Conservation (phyloP, 1,140 invertebrate genomes). For the Vanessa atalanta region DNA sequence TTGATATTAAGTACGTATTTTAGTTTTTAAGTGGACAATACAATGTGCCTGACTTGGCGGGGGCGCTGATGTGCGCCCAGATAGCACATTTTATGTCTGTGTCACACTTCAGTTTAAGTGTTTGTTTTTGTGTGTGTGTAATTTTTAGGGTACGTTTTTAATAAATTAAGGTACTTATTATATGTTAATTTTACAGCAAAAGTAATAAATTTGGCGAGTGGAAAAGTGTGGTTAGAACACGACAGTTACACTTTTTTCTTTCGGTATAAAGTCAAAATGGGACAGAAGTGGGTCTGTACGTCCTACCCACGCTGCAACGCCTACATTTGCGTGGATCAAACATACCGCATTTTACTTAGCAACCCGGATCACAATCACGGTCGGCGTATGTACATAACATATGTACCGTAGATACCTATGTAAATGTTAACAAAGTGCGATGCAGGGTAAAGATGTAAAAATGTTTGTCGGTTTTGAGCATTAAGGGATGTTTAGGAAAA, state of each 20-base stretch:
- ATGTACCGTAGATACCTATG: slow-evolving; percentile 10
- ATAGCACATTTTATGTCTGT: too few relatives aligned
- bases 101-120: too few relatives aligned
- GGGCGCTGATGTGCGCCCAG: too few relatives aligned
- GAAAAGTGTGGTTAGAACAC: slow-evolving; percentile 48
- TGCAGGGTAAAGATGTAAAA: too few relatives aligned
- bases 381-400: slow-evolving; percentile 18
- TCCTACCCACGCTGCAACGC: slow-evolving; percentile 53
- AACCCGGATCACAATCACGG: slow-evolving; percentile 29
- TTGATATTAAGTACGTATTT: too few relatives aligned
- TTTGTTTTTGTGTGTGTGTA: too few relatives aligned
- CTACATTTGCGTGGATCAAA: slow-evolving; percentile 37
- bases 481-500: too few relatives aligned
- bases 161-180: too few relatives aligned
- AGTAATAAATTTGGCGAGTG: slow-evolving; percentile 49
- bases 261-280: slow-evolving; percentile 48
- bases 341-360: slow-evolving; percentile 18
- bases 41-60: too few relatives aligned
- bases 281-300: slow-evolving; percentile 58
- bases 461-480: too few relatives aligned
- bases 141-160: too few relatives aligned
- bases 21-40: too few relatives aligned
- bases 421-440: background rate
- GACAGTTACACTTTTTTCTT: slow-evolving; percentile 58
- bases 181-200: slow-evolving; percentile 41